A percentile compares a stretch with the other conserved stretches of the same genome.
phyloP scores from a whole-genome alignment of 1,140 invertebrate genomes.

The Drosophila mayri region DNA sequence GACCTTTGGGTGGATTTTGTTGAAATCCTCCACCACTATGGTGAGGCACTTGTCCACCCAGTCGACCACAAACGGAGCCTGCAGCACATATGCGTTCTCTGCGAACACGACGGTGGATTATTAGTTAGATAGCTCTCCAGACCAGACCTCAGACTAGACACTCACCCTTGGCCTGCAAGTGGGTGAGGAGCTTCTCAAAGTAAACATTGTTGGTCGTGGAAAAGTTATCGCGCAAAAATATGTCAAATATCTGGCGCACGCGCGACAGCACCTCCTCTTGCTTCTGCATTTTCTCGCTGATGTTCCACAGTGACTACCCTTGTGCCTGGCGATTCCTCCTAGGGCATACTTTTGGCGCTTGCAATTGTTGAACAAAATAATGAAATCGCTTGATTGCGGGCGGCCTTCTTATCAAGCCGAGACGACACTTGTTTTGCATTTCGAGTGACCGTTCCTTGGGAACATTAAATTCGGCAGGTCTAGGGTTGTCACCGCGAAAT shows the following conservation, averaged over 20 bases:
- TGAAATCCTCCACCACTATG: slow-evolving; percentile 57
- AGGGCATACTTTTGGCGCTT: slow-evolving; percentile 55
- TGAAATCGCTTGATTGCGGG: slow-evolving; percentile 53
- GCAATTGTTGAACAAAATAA: slow-evolving; percentile 60
- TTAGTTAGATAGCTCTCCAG: slow-evolving; percentile 15
- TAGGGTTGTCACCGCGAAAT: neutral
- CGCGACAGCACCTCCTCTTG: slow-evolving; percentile 69
- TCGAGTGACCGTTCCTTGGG: slow-evolving; percentile 34
- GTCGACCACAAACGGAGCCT: slow-evolving; percentile 65
- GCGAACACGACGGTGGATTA: neutral
- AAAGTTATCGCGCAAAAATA: slow-evolving; percentile 85
- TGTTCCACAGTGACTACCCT: slow-evolving; percentile 21
- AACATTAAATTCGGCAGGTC: neutral
- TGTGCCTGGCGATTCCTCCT: neutral
- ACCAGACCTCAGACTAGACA: slow-evolving; percentile 1
- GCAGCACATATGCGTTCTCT: slow-evolving; percentile 70
- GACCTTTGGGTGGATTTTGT: slow-evolving; percentile 73
- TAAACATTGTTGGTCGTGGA: slow-evolving; percentile 85
- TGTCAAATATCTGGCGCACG: slow-evolving; percentile 79
- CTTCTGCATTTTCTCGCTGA: slow-evolving; percentile 68
- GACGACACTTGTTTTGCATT: slow-evolving; percentile 54
- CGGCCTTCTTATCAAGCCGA: slow-evolving; percentile 64
- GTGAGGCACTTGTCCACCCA: slow-evolving; percentile 76
- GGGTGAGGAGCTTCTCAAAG: slow-evolving; percentile 85
- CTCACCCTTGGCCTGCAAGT: slow-evolving; percentile 84